Base-by-base conservation (phyloP, 1,140 invertebrate species). In the Tyrophagus putrescentiae region DNA sequence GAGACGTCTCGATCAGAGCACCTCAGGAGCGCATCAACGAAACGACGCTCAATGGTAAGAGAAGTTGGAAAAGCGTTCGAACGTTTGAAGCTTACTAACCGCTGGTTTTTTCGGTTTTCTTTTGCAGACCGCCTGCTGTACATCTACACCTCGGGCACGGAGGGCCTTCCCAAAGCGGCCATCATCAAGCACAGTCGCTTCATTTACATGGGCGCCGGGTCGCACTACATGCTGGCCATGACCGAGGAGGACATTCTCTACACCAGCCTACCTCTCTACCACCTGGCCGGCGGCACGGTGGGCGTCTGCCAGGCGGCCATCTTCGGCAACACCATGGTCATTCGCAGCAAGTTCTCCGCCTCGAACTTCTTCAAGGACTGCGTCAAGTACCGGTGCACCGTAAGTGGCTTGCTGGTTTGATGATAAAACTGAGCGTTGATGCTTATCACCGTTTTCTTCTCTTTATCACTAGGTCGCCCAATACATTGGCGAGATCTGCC, bases 401-500 rank as follows among this genome's bases (percentile, higher is more conserved):
- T 60, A 36, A 52, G 50, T 31, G 18, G n/a, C 11, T 25, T 60
- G n/a, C 7, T 60, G 39, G 9, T 18, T 34, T 58, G 13, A 23
- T 57, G 3, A 54, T 16, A 21, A 54, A 57, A 57, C 9, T 57
- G 13, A 39, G n/a, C 27, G 52, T 18, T 54, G n/a, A n/a, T n/a
- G n/a, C n/a, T n/a, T n/a, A n/a, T 50, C 25, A 60, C 32, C 41
- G 33, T 29, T 21, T 16, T 21, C 16, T 60, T 29, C 29, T 39
- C 18, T 23, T 23, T 42, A n/a, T 58, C 44, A 21, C n/a, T 58
- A 63, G 62, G 80, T 85, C 60, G 83, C 80, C 13, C 94, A 98
- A 70, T 98, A 98, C 70, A 98, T 98, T 69, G 95, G 95, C 13
- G 95, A 99, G 77, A 95, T 98, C 79, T 97, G 92, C 70, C 82